These are phyloP conservation scores for Vireo griseus DNA, from an alignment of 2,797 vertebrate genomes.

Conservation along the genomic window DNA sequence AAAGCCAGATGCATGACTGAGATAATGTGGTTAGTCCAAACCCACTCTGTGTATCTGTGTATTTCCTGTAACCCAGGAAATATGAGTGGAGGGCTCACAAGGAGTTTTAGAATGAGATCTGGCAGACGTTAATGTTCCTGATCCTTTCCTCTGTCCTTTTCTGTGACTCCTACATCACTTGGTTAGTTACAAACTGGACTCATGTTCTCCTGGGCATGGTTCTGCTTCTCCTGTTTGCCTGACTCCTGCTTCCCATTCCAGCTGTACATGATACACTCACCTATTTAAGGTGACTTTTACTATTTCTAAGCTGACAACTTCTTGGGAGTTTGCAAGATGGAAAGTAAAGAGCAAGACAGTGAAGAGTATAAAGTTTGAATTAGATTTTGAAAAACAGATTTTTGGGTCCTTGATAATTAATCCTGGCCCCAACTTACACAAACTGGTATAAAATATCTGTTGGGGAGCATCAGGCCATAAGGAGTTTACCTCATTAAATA, in stretches of 20 bases:
- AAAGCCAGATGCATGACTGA: not conserved
- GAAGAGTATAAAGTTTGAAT: not conserved
- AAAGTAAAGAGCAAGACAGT: not conserved
- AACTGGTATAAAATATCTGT: not conserved
- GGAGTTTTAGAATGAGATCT: not conserved
- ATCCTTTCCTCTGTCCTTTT: not conserved
- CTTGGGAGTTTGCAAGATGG: not conserved
- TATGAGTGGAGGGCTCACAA: not conserved
- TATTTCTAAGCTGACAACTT: not conserved
- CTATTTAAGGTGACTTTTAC: not conserved
- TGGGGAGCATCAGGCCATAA: not conserved
- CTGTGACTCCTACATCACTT: not conserved
- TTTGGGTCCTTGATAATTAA: not conserved
- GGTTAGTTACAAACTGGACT: not conserved
- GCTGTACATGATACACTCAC: not conserved
- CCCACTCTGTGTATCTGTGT: not conserved
- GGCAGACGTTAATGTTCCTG: not conserved
- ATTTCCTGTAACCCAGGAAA: not conserved
- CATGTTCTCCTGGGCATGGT: not conserved
- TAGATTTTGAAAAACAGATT: not conserved
- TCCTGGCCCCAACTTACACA: not conserved
- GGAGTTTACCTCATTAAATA: not conserved
- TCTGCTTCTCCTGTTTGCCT: not conserved
- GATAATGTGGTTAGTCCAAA: not conserved
- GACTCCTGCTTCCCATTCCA: not conserved